Base-by-base conservation (phyloP, 1,140 invertebrate species). In the Platyscapa corneri region DNA sequence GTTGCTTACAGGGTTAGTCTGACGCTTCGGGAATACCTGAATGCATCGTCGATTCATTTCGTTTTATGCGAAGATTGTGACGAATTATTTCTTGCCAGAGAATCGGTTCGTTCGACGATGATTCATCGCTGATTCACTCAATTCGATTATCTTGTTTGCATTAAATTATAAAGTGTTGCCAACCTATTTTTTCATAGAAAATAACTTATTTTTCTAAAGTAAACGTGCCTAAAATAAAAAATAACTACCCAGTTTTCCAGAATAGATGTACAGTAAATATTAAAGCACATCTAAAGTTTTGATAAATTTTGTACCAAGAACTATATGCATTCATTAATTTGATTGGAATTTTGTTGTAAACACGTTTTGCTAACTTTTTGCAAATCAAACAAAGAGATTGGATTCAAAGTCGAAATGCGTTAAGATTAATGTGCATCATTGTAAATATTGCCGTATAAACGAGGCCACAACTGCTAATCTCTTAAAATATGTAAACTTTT, bases 121-220 rank as follows among this genome's bases (percentile, higher is more conserved):
- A 84, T 78, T 77, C 74, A 67, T 75, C 64, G 67, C 60, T 42
- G 34, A 60, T 82, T 72, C 46, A 34, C 37, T 65, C 60, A 74
- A 74, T 82, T 82, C n/a, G 64, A 70, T 53, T 72, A 64, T 65
- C 37, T 82, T 70, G 37, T 82, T 82, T 82, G 23, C 30, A 82
- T 53, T 23, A 34, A 65, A 37, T 64, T 64, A 79, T 37, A 14
- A 56, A 53, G 46, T 8, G 46, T 77, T 77, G 32, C 42, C 3
- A 30, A 75, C 10, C 5, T 46, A n/a, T 60, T 60, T 60, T 60
- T 27, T 60, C 5, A 20, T 16, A 53, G 18, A 53, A 53, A 53
- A 53, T 53, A 53, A 16, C 10, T 53, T 53, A 16, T 53, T 53
- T 53, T 53, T 20, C 49, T 12, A 12, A 16, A 53, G 18, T 20